Conservation (phyloP, 2,113 vertebrate species). For the Sylvia atricapilla region DNA sequence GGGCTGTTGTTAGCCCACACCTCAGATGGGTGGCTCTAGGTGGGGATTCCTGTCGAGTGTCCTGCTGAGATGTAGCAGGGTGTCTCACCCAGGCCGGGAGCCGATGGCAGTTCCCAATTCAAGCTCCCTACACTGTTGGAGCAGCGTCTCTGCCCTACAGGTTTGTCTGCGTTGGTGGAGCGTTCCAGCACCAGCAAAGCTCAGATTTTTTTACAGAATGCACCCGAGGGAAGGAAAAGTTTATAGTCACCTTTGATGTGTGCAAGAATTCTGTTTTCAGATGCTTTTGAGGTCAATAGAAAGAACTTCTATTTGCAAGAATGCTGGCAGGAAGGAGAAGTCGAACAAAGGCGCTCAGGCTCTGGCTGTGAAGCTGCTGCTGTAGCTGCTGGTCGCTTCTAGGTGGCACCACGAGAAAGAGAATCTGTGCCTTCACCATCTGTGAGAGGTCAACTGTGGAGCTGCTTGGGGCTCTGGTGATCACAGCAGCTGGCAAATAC, state of each 20-base stretch:
- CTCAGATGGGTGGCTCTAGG: not conserved
- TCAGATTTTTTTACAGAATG: not conserved
- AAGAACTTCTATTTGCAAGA: not conserved
- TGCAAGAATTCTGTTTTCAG: not conserved
- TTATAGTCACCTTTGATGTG: not conserved
- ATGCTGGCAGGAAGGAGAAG: not conserved
- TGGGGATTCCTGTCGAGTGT: not conserved
- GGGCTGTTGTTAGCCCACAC: not conserved
- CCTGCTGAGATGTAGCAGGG: not conserved
- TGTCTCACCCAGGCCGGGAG: not conserved
- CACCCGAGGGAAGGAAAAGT: not conserved
- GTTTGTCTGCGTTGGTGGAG: not conserved
- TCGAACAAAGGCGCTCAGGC: not conserved
- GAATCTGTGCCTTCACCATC: not conserved
- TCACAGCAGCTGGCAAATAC: not conserved
- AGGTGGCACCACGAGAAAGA: constrained; percentile 62
- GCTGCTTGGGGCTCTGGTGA: not conserved
- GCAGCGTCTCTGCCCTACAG: not conserved
- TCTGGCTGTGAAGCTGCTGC: not conserved
- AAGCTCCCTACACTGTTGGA: fast-evolving
- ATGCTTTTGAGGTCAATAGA: not conserved
- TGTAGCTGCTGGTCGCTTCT: constrained; percentile 35
- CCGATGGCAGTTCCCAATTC: not conserved
- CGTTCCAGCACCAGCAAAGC: not conserved
- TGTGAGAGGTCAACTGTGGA: not conserved